Base-by-base conservation (phyloP, 2,113 vertebrate species). In the Hyperopisus bebe region DNA sequence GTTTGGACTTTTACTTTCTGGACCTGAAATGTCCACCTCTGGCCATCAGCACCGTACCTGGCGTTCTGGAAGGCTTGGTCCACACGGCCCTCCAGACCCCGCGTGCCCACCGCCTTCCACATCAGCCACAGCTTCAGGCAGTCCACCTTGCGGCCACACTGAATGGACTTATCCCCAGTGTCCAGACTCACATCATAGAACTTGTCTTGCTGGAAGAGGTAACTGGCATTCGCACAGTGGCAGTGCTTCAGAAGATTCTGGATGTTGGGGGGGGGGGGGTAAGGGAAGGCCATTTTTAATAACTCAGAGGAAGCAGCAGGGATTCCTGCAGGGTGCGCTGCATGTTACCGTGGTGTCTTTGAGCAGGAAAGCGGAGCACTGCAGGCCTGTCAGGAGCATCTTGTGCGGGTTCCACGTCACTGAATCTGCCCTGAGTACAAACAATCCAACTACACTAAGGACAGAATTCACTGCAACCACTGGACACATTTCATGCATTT, bases 321-420 rank as follows among this genome's bases (percentile, higher is more conserved):
- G 48, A 51, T 51, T 86, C 47, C 11, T 35, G 15, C 46, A 19
- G 19, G 66, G 47, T 31, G 27, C 9, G 27, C 24, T 3, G 39
- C 44, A 35, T 80, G 1, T 53, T 93, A 97, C 97, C 0, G 96
- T 96, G 83, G 92, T 92, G 66, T 97, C 96, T 8, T 46, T 95
- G 15, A 97, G 95, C 70, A 97, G 94, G 88, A 97, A 94, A 0
- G 94, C 97, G 0, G 96, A 97, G 88, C 97, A 97, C 93, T 97
- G 97, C 90, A 97, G 84, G 0, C 97, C 97, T 11, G 95, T 92
- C 10, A 93, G 92, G 46, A 97, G 94, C 95, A 97, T 95, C 91
- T 97, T 97, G 93, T 97, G 97, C 0, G 96, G 97, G 90, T 97
- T 97, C 97, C 97, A 97, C 53, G 97, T 93, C 91, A 97, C 95